These are phyloP conservation scores for Rhynchopsitta pachyrhyncha DNA, from an alignment of 2,113 vertebrate species.

Conservation along the genomic window DNA sequence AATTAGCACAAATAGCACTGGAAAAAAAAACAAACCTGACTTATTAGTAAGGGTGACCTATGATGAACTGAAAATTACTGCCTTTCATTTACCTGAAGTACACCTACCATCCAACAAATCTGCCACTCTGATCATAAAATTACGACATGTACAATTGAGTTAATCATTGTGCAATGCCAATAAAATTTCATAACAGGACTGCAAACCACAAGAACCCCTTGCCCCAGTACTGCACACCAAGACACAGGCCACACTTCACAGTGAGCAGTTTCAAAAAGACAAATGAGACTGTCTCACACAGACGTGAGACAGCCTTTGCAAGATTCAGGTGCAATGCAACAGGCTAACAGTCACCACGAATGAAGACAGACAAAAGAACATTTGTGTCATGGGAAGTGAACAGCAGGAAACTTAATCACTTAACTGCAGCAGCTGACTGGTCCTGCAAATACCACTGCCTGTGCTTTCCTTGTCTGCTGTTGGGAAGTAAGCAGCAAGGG, in stretches of 20 bases:
- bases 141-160: background rate
- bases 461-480: background rate
- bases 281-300: background rate
- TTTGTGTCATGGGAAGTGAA: background rate
- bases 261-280: background rate
- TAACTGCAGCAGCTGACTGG: background rate
- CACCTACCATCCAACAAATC: background rate
- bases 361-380: background rate
- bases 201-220: background rate
- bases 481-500: background rate
- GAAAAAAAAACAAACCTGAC: fast-evolving
- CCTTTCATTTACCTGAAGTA: background rate
- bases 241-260: background rate
- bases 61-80: background rate
- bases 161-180: background rate
- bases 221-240: background rate
- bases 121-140: background rate
- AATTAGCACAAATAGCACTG: background rate
- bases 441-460: background rate
- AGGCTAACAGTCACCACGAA: background rate
- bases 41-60: background rate
- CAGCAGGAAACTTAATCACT: background rate
- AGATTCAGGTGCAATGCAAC: background rate
- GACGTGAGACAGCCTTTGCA: background rate
- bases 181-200: background rate